Evolutionary conservation across 2,888 invertebrate genomes (phyloP).

Genomic region (Lithosia quadra): DNA sequence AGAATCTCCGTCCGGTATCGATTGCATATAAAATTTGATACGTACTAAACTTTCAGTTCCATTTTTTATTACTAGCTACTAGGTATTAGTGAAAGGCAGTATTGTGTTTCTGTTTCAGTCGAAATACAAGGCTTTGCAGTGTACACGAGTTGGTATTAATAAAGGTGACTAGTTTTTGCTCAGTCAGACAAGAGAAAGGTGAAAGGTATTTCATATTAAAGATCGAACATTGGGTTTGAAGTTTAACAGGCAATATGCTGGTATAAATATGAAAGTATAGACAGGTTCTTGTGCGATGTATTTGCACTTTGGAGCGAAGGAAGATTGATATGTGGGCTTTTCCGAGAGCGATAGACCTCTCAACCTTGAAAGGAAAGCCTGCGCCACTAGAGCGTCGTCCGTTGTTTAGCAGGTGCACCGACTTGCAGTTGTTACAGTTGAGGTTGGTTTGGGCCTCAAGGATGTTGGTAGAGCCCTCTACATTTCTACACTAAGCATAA

Average conservation of each 20-base stretch:
- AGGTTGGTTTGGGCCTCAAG: too few species aligned
- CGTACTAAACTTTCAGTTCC: slow-evolving; percentile 10
- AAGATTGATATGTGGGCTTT: too few species aligned
- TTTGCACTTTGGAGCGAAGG: too few species aligned
- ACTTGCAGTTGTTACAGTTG: too few species aligned
- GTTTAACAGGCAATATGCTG: not conserved
- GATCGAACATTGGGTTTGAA: not conserved
- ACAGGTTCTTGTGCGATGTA: too few species aligned
- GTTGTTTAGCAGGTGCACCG: too few species aligned
- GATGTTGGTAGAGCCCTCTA: too few species aligned
- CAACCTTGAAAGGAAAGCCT: too few species aligned
- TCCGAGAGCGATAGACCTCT: too few species aligned
- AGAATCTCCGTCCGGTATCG: slow-evolving; percentile 11
- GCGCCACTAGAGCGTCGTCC: too few species aligned
- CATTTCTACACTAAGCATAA: too few species aligned
- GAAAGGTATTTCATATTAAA: slow-evolving; percentile 7
- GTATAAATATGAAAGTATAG: too few species aligned
- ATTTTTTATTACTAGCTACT: not conserved
- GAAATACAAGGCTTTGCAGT: slow-evolving; percentile 6
- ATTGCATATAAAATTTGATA: slow-evolving; percentile 20
- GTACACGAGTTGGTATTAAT: slow-evolving; percentile 3
- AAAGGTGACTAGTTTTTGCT: not conserved
- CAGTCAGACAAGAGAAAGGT: slow-evolving; percentile 12
- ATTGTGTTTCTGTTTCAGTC: slow-evolving; percentile 17
- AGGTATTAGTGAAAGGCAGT: slow-evolving; percentile 21